phyloP scores from a whole-genome alignment of 2,113 vertebrate genomes.

The Mustela lutreola region DNA sequence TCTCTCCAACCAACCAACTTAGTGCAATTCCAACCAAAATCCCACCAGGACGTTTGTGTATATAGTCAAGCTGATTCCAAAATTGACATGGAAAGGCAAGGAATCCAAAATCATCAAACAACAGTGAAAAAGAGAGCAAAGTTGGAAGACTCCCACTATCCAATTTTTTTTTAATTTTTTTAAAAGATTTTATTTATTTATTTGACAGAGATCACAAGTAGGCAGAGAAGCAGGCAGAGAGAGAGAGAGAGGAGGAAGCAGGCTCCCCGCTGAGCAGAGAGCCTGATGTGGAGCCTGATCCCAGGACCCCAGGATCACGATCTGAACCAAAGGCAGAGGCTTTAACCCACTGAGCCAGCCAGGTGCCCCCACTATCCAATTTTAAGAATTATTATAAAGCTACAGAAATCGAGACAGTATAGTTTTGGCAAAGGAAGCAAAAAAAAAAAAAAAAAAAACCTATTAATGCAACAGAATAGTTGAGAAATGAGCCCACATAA shows the following conservation, averaged over 20 bases:
- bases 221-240: too few relatives aligned
- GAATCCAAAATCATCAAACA: neutral
- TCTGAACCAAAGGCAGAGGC: too few relatives aligned
- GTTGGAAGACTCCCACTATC: neutral
- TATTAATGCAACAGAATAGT: neutral
- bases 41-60: too few relatives aligned
- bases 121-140: neutral
- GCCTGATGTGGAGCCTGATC: too few relatives aligned
- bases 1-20: neutral
- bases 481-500: neutral
- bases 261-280: too few relatives aligned
- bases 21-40: neutral
- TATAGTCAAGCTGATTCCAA: neutral
- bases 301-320: too few relatives aligned
- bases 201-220: too few relatives aligned
- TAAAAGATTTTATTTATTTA: too few relatives aligned
- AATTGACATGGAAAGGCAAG: neutral
- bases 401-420: neutral
- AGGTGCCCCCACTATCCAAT: too few relatives aligned
- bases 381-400: neutral
- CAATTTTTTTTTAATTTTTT: too few relatives aligned
- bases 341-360: too few relatives aligned
- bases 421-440: neutral
- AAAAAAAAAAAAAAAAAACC: neutral
- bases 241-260: too few relatives aligned